Evolutionary conservation across 1,140 invertebrate genomes (phyloP), one percentile per base, ranked within the genome.

Genomic region (Heterodera schachtii): DNA sequence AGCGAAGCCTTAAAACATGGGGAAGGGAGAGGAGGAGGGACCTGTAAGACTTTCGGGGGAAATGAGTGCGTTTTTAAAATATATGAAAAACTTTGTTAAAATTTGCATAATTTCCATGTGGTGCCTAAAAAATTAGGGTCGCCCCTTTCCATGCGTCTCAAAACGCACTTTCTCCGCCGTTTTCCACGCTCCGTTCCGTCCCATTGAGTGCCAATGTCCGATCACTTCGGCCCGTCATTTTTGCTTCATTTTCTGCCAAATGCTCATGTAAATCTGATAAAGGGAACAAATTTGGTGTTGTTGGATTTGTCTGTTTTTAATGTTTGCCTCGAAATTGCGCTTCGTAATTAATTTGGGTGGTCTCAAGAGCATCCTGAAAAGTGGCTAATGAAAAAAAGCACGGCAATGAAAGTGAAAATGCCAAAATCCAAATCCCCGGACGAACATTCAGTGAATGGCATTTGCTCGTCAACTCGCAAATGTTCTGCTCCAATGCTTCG

Each of bases 311-410:
- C 6, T 52, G 6, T 6, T 52, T 52, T 52, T 52, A 52, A 8
- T 52, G 49, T 6, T 13, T 60, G 19, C 57, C 57, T 16, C 86
- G 76, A 79, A 85, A 78, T 80, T 87, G 85, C 5, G 64, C 43
- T 47, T 87, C 84, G 64, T 87, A 85, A 52, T 82, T 87, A 43
- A 43, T 16, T 21, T 79, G 80, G 16, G 84, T 85, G 9, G 78
- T 75, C 21, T 86, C 85, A n/a, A 85, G 75, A 31, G 44, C 66
- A 19, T 85, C 84, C 76, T 84, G 19, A 77, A 82, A 21, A 46
- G 69, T 79, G 31, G 11, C 60, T 3, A 67, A 41, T 81, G 64
- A 49, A 9, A 16, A 64, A n/a, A 44, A n/a, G 31, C n/a, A 79
- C 1, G 43, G 4, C 78, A 80, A 78, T 79, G 16, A 80, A n/a